Percentiles rank a stretch among this genome's conserved stretches.
phyloP scores from a whole-genome alignment of 2,888 invertebrate genomes.

The Laothoe populi region DNA sequence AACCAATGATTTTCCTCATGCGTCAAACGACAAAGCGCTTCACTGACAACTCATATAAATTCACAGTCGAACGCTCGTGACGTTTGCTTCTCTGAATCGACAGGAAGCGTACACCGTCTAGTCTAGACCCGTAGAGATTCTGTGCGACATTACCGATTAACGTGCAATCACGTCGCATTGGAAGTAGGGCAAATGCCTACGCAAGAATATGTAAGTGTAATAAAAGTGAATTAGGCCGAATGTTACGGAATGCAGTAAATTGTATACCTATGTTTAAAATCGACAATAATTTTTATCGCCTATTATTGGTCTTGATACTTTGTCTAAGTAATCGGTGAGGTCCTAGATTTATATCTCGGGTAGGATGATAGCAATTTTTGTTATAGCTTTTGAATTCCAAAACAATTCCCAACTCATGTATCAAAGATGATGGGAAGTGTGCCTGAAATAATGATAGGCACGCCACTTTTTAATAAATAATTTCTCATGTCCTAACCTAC shows the following conservation, averaged over 20 bases:
- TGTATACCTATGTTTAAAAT: not conserved
- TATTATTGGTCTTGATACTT: too few species aligned
- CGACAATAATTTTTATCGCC: not conserved
- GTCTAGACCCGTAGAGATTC: slow-evolving; percentile 35
- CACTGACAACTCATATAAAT: slow-evolving; percentile 26
- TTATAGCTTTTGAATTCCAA: too few species aligned
- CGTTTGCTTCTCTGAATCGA: slow-evolving; percentile 52
- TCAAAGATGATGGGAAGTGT: too few species aligned
- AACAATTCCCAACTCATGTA: too few species aligned
- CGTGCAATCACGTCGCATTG: slow-evolving; percentile 28
- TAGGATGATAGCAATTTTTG: too few species aligned
- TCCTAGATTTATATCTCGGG: too few species aligned
- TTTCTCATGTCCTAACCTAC: too few species aligned
- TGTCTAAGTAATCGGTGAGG: too few species aligned
- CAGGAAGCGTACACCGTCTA: slow-evolving; percentile 50
- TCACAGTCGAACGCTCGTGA: slow-evolving; percentile 33
- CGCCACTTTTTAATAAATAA: too few species aligned
- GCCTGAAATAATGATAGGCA: too few species aligned
- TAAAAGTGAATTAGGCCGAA: not conserved
- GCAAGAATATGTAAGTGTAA: slow-evolving; percentile 1
- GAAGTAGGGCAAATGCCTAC: slow-evolving; percentile 23
- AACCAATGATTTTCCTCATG: slow-evolving; percentile 20
- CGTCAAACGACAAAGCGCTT: slow-evolving; percentile 12
- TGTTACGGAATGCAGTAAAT: not conserved
- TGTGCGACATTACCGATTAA: slow-evolving; percentile 26